Evolutionary conservation across 2,113 vertebrate species (phyloP).

Genomic region (Glaucomys volans): DNA sequence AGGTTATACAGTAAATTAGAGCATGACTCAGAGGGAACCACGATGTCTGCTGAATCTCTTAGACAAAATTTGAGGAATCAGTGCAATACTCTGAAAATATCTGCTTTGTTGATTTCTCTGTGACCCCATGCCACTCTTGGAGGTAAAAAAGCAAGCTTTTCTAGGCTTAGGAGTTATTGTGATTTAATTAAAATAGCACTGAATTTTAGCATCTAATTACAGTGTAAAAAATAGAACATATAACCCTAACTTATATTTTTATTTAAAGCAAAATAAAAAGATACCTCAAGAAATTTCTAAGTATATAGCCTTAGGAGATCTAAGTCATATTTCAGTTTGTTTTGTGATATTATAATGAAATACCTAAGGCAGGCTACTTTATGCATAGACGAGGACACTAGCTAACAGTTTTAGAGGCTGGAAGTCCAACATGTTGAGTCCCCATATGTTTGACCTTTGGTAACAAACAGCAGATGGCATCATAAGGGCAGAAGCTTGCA

Average conservation of each 20-base stretch:
- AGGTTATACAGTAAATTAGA: constrained; percentile 72
- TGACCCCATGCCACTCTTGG: neutral
- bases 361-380: neutral
- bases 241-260: neutral
- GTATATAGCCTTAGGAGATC: neutral
- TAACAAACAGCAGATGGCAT: neutral
- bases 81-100: neutral
- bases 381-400: neutral
- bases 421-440: neutral
- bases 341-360: neutral
- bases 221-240: neutral
- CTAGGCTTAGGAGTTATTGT: neutral
- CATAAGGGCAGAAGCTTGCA: neutral
- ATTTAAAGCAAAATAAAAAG: neutral
- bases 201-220: neutral
- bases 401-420: neutral
- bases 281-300: neutral
- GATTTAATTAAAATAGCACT: neutral
- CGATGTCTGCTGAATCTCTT: neutral
- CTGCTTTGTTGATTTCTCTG: constrained; percentile 40
- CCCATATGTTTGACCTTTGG: accelerated
- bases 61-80: neutral
- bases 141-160: neutral
- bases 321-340: neutral
- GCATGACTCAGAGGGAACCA: constrained; percentile 23